Conservation (phyloP, 2,113 vertebrate genomes). For the Psammodynastes pulverulentus region DNA sequence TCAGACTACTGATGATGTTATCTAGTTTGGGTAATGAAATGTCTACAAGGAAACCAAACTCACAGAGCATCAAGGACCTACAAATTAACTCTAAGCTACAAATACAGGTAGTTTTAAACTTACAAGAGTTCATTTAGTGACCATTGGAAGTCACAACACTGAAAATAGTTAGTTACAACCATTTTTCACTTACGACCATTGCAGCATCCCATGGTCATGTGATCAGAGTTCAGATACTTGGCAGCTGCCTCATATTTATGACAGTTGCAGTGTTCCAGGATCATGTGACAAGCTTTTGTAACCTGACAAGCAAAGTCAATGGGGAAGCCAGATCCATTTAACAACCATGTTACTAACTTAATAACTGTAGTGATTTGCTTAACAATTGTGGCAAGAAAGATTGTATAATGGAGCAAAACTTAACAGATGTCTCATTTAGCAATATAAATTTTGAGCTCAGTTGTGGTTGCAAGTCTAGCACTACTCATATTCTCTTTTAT, state of each 20-base stretch:
- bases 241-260: neutral
- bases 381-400: neutral
- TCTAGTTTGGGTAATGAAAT: neutral
- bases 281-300: neutral
- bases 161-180: neutral
- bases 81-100: neutral
- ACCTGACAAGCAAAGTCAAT: neutral
- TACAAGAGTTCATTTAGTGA: neutral
- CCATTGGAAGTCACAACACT: neutral
- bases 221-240: neutral
- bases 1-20: neutral
- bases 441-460: neutral
- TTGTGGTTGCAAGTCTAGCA: neutral
- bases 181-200: neutral
- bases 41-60: neutral
- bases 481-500: neutral
- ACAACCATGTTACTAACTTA: neutral
- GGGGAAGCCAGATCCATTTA: neutral
- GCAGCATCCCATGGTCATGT: neutral
- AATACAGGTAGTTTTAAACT: neutral
- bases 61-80: neutral
- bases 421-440: neutral
- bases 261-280: neutral
- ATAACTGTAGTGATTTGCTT: neutral
- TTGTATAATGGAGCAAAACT: neutral